Conservation (phyloP, 1,140 invertebrate species). For the Drosophila chauvacae region DNA sequence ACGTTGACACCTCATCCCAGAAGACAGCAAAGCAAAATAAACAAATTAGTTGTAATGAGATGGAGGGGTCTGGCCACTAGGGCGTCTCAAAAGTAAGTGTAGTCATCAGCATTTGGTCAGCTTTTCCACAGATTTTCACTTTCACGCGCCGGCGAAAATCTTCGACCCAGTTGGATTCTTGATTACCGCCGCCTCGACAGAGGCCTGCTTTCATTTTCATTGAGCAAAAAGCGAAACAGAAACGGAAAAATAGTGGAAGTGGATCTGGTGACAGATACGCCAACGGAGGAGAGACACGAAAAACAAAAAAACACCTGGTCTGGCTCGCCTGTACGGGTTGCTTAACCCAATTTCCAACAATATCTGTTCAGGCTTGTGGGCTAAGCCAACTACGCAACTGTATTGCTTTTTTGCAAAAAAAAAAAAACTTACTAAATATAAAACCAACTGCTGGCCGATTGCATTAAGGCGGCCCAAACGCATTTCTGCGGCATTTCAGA, state of each 20-base stretch:
- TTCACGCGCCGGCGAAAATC: slow-evolving; percentile 69
- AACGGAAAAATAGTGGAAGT: slow-evolving; percentile 47
- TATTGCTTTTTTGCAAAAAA: slow-evolving; percentile 17
- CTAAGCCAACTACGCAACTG: slow-evolving; percentile 66
- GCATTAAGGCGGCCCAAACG: slow-evolving; percentile 49
- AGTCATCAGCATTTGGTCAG: slow-evolving; percentile 43
- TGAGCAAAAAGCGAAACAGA: slow-evolving; percentile 60
- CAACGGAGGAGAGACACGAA: slow-evolving; percentile 9
- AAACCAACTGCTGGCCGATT: slow-evolving; percentile 31
- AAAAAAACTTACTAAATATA: slow-evolving; percentile 3
- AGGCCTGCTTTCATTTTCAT: slow-evolving; percentile 81
- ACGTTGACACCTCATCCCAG: slow-evolving; percentile 57
- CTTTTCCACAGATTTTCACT: slow-evolving; percentile 64
- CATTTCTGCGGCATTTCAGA: slow-evolving; percentile 47
- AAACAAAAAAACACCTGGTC: slow-evolving; percentile 29
- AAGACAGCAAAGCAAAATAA: slow-evolving; percentile 51
- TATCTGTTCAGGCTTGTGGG: slow-evolving; percentile 66
- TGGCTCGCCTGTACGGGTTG: slow-evolving; percentile 51
- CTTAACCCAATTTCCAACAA: slow-evolving; percentile 73
- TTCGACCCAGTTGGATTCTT: slow-evolving; percentile 70
- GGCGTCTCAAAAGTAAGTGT: slow-evolving; percentile 22
- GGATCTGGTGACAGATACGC: slow-evolving; percentile 45
- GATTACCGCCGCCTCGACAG: slow-evolving; percentile 30
- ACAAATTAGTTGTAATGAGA: slow-evolving; percentile 72
- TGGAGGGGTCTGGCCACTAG: slow-evolving; percentile 7